Percentiles rank a stretch among this genome's conserved stretches.
phyloP scores from a whole-genome alignment of 2,113 vertebrate genomes.

The Micronycteris hirsuta region DNA sequence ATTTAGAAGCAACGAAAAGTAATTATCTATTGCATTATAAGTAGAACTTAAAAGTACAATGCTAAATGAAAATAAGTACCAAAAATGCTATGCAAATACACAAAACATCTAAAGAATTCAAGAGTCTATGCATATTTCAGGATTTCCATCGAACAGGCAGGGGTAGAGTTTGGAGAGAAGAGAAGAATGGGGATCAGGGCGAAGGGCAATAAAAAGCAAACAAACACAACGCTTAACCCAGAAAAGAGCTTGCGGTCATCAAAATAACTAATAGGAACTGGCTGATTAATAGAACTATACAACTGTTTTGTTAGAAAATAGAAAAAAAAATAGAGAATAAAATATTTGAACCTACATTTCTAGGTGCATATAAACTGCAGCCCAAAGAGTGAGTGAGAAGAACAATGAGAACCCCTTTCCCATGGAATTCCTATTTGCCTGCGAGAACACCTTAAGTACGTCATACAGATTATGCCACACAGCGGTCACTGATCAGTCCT shows the following conservation, averaged over 20 bases:
- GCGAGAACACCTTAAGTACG: not conserved
- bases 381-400: not conserved
- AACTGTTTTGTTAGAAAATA: not conserved
- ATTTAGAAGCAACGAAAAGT: not conserved
- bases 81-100: not conserved
- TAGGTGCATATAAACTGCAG: not conserved
- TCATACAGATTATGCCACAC: not conserved
- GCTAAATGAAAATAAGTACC: not conserved
- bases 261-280: not conserved
- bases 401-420: not conserved
- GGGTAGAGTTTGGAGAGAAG: not conserved
- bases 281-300: not conserved
- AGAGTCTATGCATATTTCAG: not conserved
- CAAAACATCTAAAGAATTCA: not conserved
- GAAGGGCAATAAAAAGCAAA: not conserved
- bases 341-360: not conserved
- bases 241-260: not conserved
- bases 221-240: not conserved
- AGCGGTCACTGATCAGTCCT: not conserved
- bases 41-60: not conserved
- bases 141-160: not conserved
- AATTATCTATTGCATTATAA: not conserved
- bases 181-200: not conserved
- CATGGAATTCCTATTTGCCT: not conserved
- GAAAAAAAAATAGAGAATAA: not conserved